Conservation (phyloP, 2,888 invertebrate species). For the Bursaphelenchus okinawaensis region DNA sequence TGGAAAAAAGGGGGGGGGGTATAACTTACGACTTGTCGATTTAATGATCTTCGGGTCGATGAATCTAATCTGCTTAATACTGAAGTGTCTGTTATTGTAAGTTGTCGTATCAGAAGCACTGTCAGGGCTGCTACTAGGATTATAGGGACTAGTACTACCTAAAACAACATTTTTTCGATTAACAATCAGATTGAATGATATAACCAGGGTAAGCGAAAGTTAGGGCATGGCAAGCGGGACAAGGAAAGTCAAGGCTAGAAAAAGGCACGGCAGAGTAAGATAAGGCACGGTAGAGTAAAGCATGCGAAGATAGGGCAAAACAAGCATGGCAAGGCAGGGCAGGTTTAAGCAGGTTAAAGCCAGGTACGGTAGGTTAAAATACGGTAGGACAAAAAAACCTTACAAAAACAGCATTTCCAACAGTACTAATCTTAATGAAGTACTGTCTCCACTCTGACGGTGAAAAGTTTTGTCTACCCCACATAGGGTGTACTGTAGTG, state of each 20-base stretch:
- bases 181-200: neutral
- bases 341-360: too few relatives aligned
- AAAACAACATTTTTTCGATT: neutral
- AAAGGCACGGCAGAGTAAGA: too few relatives aligned
- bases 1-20: too few relatives aligned
- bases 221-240: too few relatives aligned
- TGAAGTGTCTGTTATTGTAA: neutral
- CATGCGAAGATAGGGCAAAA: too few relatives aligned
- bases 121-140: neutral
- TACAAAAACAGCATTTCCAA: constrained; percentile 38
- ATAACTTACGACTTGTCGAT: neutral
- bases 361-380: too few relatives aligned
- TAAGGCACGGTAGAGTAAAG: too few relatives aligned
- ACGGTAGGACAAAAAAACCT: constrained; percentile 30
- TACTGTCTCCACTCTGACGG: constrained; percentile 2
- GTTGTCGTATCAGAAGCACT: neutral
- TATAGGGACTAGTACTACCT: neutral
- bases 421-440: constrained; percentile 37
- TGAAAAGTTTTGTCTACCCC: constrained; percentile 13
- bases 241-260: too few relatives aligned
- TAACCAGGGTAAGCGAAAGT: too few relatives aligned
- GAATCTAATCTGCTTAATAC: neutral
- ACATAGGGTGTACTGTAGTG: constrained; percentile 24
- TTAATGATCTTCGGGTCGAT: neutral
- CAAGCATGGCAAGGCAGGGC: too few relatives aligned